Evolutionary conservation across 2,888 invertebrate species (phyloP).

Genomic region (Abrostola triplasia): DNA sequence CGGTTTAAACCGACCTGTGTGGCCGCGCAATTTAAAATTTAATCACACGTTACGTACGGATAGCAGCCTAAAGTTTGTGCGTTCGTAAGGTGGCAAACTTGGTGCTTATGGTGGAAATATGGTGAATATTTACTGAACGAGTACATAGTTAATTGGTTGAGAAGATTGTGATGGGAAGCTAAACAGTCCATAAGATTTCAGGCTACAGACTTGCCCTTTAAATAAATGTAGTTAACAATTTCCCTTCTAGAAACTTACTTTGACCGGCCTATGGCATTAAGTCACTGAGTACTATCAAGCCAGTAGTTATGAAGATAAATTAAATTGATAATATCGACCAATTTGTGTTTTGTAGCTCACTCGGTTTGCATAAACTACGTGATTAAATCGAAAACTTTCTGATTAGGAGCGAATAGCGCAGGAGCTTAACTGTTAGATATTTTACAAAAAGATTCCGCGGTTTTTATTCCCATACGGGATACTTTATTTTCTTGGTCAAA

Average conservation of each 20-base stretch:
- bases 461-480: too few species aligned
- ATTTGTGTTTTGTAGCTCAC: slow-evolving; percentile 15
- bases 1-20: slow-evolving; percentile 68
- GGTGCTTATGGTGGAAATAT: slow-evolving; percentile 15
- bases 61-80: slow-evolving; percentile 46
- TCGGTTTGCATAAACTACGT: slow-evolving; percentile 2
- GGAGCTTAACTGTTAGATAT: too few species aligned
- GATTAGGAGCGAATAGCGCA: too few species aligned
- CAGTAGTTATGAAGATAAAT: slow-evolving; percentile 25
- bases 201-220: too few species aligned
- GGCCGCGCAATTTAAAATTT: slow-evolving; percentile 76
- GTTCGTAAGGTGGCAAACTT: slow-evolving; percentile 35
- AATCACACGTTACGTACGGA: slow-evolving; percentile 69
- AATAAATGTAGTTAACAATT: too few species aligned
- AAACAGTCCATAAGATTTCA: too few species aligned
- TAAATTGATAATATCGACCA: slow-evolving; percentile 29
- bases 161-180: slow-evolving; percentile 5
- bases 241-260: too few species aligned
- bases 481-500: too few species aligned
- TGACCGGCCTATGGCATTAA: neutral
- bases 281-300: neutral
- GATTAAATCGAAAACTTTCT: slow-evolving; percentile 3
- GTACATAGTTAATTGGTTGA: slow-evolving; percentile 37
- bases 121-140: slow-evolving; percentile 37
- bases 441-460: too few species aligned